Base-by-base conservation (phyloP, 2,113 vertebrate genomes). In the Datnioides undecimradiatus region DNA sequence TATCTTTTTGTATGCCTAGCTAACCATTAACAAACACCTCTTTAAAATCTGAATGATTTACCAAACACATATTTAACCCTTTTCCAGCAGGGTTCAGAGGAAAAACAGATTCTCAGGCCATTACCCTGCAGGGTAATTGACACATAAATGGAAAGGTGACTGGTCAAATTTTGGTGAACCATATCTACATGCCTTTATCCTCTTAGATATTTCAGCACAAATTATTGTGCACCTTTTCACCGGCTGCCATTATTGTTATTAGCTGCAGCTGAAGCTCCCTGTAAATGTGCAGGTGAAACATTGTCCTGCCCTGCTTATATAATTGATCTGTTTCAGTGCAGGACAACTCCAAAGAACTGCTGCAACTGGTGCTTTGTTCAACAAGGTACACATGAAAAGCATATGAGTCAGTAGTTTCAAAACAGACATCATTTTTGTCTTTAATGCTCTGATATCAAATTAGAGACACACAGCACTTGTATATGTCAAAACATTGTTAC, bases 1-100 rank as follows among this genome's bases (percentile, higher is more conserved):
- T 52, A 52, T 5, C 12, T 6, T 29, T 67, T 76, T 77, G 33
- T 40, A 49, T 55, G 51, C 16, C 46, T 46, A 57, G 36, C 6
- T 23, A 54, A 54, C 17, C 65, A 38, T 34, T 27, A 55, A 13
- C 38, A 77, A 75, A 66, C 8, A 49, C 12, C 9, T 13, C 54
- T 79, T 54, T 40, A 33, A 40, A 60, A 49, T 76, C 23, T 27
- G 19, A 60, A 55, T 76, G 55, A 70, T 38, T 55, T 60, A 45
- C 66, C 38, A 58, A 41, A 40, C 25, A 9, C 23, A 62, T 4
- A 14, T 60, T 48, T 57, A 67, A 84, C 58, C n/a, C 46, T 57
- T 82, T 73, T 19, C 40, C 33, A 68, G 36, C 36, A 8, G 13
- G 31, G 21, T 45, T 38, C 52, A 69, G 45, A n/a, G n/a, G n/a